Percentiles rank a stretch among this genome's conserved stretches.
These are phyloP conservation scores for Vanessa tameamea DNA, from an alignment of 1,140 invertebrate species.

Conservation along the genomic window DNA sequence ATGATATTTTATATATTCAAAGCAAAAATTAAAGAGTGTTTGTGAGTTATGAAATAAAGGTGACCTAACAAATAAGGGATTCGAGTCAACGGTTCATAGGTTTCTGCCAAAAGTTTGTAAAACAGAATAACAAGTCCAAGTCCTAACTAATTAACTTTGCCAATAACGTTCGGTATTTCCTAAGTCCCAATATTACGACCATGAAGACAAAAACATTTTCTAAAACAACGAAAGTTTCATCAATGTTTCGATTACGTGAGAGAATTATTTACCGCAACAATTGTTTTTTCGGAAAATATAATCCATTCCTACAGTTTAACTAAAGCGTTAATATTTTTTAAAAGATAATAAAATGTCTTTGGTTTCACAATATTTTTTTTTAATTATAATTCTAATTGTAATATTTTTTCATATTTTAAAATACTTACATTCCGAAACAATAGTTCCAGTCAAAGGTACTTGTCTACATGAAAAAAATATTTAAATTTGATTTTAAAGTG, in stretches of 20 bases:
- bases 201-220: conserved; percentile 11
- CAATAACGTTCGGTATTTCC: conserved; percentile 18
- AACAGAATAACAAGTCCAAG: conserved; percentile 23
- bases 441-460: no score
- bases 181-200: conserved; percentile 10
- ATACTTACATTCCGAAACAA: no score
- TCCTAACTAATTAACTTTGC: conserved; percentile 27
- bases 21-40: background rate
- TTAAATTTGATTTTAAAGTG: no score
- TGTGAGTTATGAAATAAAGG: background rate
- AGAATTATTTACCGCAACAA: no score
- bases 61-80: background rate
- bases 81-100: conserved; percentile 10
- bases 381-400: no score
- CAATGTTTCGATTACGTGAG: background rate
- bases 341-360: no score
- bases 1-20: background rate
- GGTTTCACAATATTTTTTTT: no score
- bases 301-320: no score
- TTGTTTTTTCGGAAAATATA: no score
- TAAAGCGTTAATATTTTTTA: no score
- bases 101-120: conserved; percentile 5
- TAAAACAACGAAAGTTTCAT: background rate
- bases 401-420: no score
- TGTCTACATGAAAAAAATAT: no score